A percentile compares a stretch with the other conserved stretches of the same genome.
phyloP scores from a whole-genome alignment of 2,797 vertebrate genomes.

The Intellagama lesueurii region DNA sequence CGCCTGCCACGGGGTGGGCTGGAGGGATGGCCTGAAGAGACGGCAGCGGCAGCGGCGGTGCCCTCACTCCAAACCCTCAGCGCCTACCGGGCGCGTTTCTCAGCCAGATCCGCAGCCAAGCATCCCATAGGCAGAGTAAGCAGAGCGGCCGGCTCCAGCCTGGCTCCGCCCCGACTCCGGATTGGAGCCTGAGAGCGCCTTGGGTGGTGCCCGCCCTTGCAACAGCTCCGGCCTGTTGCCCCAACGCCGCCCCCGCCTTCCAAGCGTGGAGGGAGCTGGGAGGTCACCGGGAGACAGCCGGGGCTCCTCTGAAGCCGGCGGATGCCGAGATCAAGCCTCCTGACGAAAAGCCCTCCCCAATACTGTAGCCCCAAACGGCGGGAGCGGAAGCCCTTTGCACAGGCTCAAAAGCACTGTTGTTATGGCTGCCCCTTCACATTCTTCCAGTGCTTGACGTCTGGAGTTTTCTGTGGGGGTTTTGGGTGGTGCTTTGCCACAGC shows the following conservation, averaged over 20 bases:
- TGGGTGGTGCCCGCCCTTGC: not conserved
- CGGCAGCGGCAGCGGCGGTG: not conserved
- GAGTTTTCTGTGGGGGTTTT: not conserved
- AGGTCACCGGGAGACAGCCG: not conserved
- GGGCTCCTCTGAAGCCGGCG: not conserved
- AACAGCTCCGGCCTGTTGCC: not conserved
- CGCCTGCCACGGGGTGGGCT: not conserved
- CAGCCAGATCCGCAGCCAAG: not conserved
- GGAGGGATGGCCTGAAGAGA: not conserved
- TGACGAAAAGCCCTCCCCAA: not conserved
- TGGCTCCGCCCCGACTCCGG: conserved; percentile 22
- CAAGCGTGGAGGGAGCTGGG: not conserved
- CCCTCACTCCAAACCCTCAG: not conserved
- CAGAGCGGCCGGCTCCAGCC: not conserved
- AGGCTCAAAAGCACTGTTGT: conserved; percentile 2
- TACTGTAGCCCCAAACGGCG: not conserved
- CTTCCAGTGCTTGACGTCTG: not conserved
- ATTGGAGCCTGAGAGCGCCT: conserved; percentile 18
- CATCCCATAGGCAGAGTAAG: conserved; percentile 13
- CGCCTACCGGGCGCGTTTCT: not conserved
- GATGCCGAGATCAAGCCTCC: not conserved
- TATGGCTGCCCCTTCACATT: not conserved
- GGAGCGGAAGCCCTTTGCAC: not conserved
- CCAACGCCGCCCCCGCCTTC: not conserved
- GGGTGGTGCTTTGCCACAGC: not conserved